A percentile compares a stretch with the other conserved stretches of the same genome.
These are phyloP conservation scores for Urechis unicinctus DNA, from an alignment of 2,888 invertebrate genomes.

Conservation along the genomic window DNA sequence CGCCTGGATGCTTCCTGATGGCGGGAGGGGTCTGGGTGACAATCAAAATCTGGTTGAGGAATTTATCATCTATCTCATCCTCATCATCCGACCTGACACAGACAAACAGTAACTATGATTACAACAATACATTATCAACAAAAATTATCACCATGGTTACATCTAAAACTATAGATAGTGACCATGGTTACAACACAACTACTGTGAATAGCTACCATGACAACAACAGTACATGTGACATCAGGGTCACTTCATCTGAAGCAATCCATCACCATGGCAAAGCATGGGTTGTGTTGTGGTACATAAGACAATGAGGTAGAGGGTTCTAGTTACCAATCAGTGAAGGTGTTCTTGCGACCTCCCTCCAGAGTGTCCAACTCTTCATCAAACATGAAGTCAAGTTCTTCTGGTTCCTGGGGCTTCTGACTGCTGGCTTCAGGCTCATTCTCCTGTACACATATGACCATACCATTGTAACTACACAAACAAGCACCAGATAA, in stretches of 20 bases:
- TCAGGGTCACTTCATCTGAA: no score
- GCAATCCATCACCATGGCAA: no score
- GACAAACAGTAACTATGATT: no score
- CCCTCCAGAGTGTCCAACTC: slow-evolving; percentile 64
- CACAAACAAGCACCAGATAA: no score
- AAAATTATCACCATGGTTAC: slow-evolving; percentile 17
- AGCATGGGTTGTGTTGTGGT: no score
- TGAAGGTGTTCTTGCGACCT: slow-evolving; percentile 45
- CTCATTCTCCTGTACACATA: no score
- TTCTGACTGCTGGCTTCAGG: no score
- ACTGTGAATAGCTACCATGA: no score
- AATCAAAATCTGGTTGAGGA: slow-evolving; percentile 87
- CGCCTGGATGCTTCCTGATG: slow-evolving; percentile 75
- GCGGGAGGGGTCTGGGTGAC: slow-evolving; percentile 70
- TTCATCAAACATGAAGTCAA: slow-evolving; percentile 96
- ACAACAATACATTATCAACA: slow-evolving; percentile 19
- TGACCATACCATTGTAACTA: no score
- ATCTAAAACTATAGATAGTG: slow-evolving; percentile 23
- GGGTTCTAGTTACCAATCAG: slow-evolving; percentile 47
- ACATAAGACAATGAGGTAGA: no score
- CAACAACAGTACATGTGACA: no score
- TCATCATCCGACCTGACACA: slow-evolving; percentile 53
- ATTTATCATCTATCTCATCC: slow-evolving; percentile 83
- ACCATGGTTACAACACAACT: no score
- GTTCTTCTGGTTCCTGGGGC: slow-evolving; percentile 64